These are phyloP conservation scores for Colletes latitarsis DNA, from an alignment of 1,140 invertebrate genomes.

Conservation along the genomic window DNA sequence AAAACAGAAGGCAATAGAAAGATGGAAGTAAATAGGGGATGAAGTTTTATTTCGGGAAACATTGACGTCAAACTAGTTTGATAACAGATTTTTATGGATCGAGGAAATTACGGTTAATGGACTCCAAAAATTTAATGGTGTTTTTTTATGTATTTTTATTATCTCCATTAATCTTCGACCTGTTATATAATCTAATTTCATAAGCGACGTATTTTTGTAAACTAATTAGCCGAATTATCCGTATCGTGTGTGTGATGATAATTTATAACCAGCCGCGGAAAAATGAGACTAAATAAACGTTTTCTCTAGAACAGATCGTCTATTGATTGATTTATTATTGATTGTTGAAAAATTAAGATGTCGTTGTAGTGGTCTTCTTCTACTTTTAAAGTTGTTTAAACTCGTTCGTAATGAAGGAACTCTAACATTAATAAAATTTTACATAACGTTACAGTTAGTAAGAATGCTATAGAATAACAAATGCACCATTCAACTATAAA, in stretches of 20 bases:
- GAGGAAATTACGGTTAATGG: background rate
- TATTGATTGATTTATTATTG: no score
- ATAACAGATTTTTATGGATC: background rate
- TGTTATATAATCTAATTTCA: background rate
- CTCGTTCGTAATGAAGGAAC: no score
- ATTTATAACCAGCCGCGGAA: no score
- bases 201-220: background rate
- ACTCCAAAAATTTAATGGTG: background rate
- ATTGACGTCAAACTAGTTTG: background rate
- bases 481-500: no score
- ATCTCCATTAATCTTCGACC: background rate
- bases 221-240: background rate
- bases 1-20: background rate
- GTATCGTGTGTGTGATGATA: background rate
- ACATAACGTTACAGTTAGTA: no score
- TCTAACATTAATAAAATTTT: no score
- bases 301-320: no score
- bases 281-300: no score
- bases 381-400: no score
- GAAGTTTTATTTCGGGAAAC: background rate
- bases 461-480: no score
- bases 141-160: conserved; percentile 16
- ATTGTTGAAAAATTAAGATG: no score
- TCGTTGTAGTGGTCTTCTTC: no score
- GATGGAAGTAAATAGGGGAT: background rate